These are phyloP conservation scores for Oenanthe oenanthe DNA, from an alignment of 2,113 vertebrate species.

Conservation along the genomic window DNA sequence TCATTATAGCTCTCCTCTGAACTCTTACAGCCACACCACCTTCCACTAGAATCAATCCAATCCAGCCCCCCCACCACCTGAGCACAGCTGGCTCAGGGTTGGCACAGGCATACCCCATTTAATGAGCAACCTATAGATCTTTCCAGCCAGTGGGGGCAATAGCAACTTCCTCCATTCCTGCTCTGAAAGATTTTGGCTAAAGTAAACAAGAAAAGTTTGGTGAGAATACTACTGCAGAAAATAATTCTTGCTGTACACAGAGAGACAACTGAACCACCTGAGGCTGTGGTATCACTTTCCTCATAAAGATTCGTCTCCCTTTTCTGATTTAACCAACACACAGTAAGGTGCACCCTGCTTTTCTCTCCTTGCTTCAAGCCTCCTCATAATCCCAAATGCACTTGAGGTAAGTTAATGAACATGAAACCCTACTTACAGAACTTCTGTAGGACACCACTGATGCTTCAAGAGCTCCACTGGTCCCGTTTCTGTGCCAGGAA, in stretches of 20 bases:
- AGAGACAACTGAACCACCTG: neutral
- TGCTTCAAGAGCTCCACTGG: slow-evolving; percentile 56
- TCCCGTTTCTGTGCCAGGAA: slow-evolving; percentile 42
- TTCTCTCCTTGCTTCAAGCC: neutral
- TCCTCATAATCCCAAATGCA: neutral
- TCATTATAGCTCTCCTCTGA: neutral
- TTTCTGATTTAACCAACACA: neutral
- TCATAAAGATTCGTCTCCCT: neutral
- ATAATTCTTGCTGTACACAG: neutral
- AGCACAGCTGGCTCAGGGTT: neutral
- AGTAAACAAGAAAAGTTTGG: neutral
- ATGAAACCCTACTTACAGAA: slow-evolving; percentile 69
- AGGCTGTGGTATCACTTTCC: neutral
- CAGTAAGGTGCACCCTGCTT: neutral
- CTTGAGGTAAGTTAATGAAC: neutral
- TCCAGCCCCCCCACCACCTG: neutral
- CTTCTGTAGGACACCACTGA: neutral
- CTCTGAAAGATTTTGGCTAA: neutral
- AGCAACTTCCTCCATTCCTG: neutral
- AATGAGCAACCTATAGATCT: neutral
- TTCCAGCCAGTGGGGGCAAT: neutral
- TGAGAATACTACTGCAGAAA: neutral
- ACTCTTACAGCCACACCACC: neutral
- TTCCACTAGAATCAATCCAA: neutral
- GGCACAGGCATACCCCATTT: neutral